Conservation (phyloP, 2,797 vertebrate species). For the Ciconia nigra region DNA sequence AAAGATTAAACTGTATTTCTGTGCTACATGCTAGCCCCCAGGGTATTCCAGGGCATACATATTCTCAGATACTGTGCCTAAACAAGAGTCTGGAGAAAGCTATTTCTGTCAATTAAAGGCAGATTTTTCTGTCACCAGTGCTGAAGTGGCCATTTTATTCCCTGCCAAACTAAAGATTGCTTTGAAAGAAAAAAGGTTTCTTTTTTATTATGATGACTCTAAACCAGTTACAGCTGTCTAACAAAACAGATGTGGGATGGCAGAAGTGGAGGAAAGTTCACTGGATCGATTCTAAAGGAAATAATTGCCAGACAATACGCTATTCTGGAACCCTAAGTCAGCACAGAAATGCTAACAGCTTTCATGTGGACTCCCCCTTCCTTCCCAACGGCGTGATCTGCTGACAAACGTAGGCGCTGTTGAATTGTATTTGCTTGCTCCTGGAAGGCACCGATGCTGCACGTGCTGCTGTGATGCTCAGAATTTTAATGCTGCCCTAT, state of each 20-base stretch:
- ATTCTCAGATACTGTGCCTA: not conserved
- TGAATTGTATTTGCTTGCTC: not conserved
- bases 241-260: conserved; percentile 36
- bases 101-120: conserved; percentile 31
- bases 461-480: not conserved
- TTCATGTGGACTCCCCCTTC: not conserved
- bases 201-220: conserved; percentile 11
- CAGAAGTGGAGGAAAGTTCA: conserved; percentile 68
- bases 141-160: conserved; percentile 50
- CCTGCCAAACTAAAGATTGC: conserved; percentile 31
- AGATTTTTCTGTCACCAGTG: conserved; percentile 1
- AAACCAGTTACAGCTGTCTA: conserved; percentile 61
- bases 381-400: not conserved
- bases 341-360: not conserved
- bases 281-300: not conserved
- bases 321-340: not conserved
- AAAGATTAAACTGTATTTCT: not conserved
- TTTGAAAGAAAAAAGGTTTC: conserved; percentile 30
- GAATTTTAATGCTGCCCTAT: not conserved
- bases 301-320: not conserved
- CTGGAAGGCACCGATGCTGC: not conserved
- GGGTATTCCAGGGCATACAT: not conserved
- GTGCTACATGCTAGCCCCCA: not conserved
- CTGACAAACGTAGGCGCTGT: not conserved
- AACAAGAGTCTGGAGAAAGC: not conserved